Percentiles rank a stretch among this genome's conserved stretches.
phyloP scores from a whole-genome alignment of 2,888 invertebrate species.

The Scaptomyza reducta region DNA sequence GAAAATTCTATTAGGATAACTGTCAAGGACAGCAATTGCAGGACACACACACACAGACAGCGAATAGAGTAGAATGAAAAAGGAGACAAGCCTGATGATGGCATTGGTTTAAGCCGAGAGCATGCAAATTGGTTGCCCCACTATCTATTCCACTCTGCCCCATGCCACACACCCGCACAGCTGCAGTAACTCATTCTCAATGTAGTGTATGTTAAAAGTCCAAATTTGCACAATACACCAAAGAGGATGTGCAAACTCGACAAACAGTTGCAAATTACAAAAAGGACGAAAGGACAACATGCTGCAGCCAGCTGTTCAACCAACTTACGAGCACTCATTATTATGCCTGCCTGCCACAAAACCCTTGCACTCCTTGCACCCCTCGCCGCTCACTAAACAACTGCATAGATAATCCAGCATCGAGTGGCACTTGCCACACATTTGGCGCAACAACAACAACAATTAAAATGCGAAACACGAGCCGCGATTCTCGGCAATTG shows the following conservation, averaged over 20 bases:
- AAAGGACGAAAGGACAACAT: conserved; percentile 49
- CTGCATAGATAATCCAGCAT: conserved; percentile 64
- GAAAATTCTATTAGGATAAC: conserved; percentile 44
- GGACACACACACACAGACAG: background rate
- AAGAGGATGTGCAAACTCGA: conserved; percentile 73
- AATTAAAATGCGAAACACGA: conserved; percentile 71
- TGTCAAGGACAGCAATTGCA: conserved; percentile 49
- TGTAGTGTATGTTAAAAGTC: conserved; percentile 15
- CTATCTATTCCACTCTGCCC: background rate
- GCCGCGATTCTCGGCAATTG: conserved; percentile 51
- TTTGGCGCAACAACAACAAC: conserved; percentile 9
- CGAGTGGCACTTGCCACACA: conserved; percentile 49
- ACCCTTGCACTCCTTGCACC: conserved; percentile 9
- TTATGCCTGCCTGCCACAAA: background rate
- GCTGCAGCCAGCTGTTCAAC: conserved; percentile 41
- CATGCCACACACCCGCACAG: background rate
- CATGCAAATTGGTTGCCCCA: conserved; percentile 50
- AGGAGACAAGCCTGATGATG: conserved; percentile 22
- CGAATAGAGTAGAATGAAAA: conserved; percentile 1
- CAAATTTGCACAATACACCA: conserved; percentile 73
- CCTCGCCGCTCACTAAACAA: conserved; percentile 34
- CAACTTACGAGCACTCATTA: conserved; percentile 35
- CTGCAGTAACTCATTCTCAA: background rate
- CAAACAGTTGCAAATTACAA: conserved; percentile 73
- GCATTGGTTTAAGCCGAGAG: conserved; percentile 31